Conservation (phyloP, 2,888 invertebrate species). For the Chrysotoxum bicinctum region DNA sequence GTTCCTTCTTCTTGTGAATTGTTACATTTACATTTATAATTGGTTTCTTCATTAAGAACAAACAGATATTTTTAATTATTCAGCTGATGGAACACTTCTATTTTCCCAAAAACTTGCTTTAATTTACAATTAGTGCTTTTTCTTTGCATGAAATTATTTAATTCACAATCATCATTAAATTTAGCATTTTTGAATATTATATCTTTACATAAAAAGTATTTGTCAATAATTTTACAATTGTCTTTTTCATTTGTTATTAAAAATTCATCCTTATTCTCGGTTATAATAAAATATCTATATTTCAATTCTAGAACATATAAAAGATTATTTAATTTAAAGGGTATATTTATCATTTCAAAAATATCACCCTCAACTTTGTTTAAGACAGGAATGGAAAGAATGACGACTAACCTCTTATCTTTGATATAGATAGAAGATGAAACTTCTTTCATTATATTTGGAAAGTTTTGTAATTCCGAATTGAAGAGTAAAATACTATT, state of each 20-base stretch:
- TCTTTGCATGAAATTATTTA: not conserved
- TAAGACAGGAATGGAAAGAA: not conserved
- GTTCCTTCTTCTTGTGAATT: not conserved
- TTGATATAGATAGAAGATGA: not conserved
- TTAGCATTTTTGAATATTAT: not conserved
- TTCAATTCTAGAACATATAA: not conserved
- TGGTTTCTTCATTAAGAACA: not conserved
- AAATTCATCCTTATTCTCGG: not conserved
- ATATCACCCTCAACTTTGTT: not conserved
- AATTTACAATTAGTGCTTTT: not conserved
- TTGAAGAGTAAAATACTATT: not conserved
- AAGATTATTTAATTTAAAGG: not conserved
- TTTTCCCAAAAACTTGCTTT: not conserved
- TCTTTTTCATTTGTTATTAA: not conserved
- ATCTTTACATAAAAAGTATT: not conserved
- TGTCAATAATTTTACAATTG: not conserved
- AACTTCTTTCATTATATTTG: not conserved
- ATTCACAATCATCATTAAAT: not conserved
- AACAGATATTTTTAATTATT: not conserved
- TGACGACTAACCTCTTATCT: not conserved
- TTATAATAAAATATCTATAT: not conserved
- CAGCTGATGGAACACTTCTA: not conserved
- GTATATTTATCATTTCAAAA: not conserved
- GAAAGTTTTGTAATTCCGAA: not conserved
- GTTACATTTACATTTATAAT: conserved; percentile 3